phyloP scores from a whole-genome alignment of 2,888 invertebrate species.

The Acleris laterana region DNA sequence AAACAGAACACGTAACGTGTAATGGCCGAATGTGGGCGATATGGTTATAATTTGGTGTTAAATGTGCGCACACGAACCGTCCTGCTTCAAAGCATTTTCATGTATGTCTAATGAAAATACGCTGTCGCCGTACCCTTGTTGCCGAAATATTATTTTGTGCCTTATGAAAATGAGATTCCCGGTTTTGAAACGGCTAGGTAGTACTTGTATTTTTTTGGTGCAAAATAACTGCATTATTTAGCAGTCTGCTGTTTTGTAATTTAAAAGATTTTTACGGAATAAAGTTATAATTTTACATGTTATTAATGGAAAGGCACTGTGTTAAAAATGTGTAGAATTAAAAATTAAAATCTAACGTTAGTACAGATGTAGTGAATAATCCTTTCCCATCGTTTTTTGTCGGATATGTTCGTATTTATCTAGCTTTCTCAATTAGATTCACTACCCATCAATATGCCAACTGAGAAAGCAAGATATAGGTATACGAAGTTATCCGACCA shows the following conservation, averaged over 20 bases:
- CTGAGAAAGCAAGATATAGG: no score
- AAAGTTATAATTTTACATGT: no score
- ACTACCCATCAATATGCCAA: no score
- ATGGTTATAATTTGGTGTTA: constrained; percentile 67
- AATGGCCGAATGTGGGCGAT: constrained; percentile 52
- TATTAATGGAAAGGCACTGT: no score
- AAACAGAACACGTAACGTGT: constrained; percentile 24
- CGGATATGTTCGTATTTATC: no score
- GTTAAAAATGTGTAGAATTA: no score
- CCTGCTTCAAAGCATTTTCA: constrained; percentile 80
- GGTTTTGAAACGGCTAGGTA: constrained; percentile 11
- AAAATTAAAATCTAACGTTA: no score
- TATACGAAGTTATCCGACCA: no score
- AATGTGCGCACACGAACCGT: constrained; percentile 58
- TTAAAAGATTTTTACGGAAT: not conserved
- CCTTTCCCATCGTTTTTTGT: no score
- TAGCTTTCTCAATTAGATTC: no score
- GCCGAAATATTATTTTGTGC: constrained; percentile 61
- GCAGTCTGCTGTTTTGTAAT: not conserved
- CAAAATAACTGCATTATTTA: constrained; percentile 19
- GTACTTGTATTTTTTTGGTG: constrained; percentile 14
- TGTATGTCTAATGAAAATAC: constrained; percentile 83
- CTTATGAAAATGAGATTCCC: constrained; percentile 66
- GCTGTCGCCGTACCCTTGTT: constrained; percentile 67
- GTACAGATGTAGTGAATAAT: no score